Percentiles rank a stretch among this genome's conserved stretches.
Evolutionary conservation across 1,140 invertebrate genomes (phyloP).

Genomic region (Spodoptera frugiperda): DNA sequence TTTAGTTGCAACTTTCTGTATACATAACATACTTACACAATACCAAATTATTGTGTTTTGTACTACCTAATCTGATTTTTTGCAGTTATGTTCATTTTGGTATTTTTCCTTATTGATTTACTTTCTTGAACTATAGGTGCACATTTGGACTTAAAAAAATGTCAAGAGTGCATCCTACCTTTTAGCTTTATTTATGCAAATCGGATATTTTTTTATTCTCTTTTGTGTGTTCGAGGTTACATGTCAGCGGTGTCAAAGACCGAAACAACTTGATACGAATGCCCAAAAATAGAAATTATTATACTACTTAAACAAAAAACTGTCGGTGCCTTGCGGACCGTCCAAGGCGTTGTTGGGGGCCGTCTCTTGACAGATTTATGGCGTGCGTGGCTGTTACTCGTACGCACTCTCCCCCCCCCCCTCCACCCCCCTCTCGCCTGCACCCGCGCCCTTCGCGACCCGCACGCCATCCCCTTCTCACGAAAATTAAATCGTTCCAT

Average conservation of each 20-base stretch:
- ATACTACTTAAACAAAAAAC: slow-evolving; percentile 50
- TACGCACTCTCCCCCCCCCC: slow-evolving; percentile 49
- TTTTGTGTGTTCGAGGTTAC: not conserved
- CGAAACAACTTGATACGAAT: slow-evolving; percentile 33
- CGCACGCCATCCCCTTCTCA: slow-evolving; percentile 48
- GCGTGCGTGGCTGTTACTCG: slow-evolving; percentile 68
- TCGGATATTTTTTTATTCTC: no score
- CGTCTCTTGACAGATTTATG: slow-evolving; percentile 74
- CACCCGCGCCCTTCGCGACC: slow-evolving; percentile 38
- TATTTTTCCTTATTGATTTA: no score
- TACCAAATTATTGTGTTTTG: no score
- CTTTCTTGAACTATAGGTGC: no score
- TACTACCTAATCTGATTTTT: no score
- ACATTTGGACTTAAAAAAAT: no score
- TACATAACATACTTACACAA: no score
- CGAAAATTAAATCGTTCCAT: slow-evolving; percentile 65
- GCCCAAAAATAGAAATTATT: slow-evolving; percentile 36
- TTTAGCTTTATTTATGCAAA: no score
- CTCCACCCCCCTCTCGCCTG: slow-evolving; percentile 20
- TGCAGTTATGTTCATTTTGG: no score
- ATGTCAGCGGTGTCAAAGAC: slow-evolving; percentile 7
- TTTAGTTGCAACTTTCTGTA: no score
- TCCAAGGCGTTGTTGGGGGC: slow-evolving; percentile 66
- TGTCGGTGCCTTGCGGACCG: slow-evolving; percentile 56
- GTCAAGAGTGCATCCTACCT: no score